phyloP scores from a whole-genome alignment of 2,797 vertebrate genomes.

The Vireo griseus region DNA sequence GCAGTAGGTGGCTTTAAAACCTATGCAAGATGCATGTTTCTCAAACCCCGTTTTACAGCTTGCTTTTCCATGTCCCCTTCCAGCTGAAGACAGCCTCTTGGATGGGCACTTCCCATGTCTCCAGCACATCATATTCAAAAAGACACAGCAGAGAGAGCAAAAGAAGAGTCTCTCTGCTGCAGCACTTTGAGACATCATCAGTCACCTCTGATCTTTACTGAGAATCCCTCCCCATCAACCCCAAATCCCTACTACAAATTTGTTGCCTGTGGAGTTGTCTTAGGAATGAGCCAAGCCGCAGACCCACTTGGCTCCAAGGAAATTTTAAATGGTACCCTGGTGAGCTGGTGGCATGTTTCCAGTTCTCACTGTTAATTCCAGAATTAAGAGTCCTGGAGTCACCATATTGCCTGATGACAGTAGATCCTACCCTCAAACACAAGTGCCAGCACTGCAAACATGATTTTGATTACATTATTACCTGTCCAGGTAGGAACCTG shows the following conservation, averaged over 20 bases:
- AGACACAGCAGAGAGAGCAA: not conserved
- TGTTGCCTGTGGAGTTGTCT: not conserved
- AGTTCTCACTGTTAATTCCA: not conserved
- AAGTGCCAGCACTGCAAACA: rapidly evolving
- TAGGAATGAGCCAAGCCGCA: not conserved
- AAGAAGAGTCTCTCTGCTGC: not conserved
- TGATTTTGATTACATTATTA: not conserved
- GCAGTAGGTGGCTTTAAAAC: not conserved
- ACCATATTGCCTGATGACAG: not conserved
- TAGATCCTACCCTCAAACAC: not conserved
- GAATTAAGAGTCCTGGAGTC: not conserved
- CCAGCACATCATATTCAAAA: not conserved
- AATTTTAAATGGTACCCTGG: not conserved
- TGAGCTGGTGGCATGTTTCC: not conserved
- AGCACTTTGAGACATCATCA: not conserved
- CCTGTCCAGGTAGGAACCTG: not conserved
- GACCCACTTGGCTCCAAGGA: not conserved
- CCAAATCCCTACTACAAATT: not conserved
- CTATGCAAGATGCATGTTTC: not conserved
- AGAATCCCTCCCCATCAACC: not conserved
- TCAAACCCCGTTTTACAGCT: not conserved
- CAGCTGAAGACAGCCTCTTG: not conserved
- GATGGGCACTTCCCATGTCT: not conserved
- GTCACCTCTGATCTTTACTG: not conserved
- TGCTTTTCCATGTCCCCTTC: not conserved